These are phyloP conservation scores for Uria aalge DNA, from an alignment of 2,113 vertebrate species.

Conservation along the genomic window DNA sequence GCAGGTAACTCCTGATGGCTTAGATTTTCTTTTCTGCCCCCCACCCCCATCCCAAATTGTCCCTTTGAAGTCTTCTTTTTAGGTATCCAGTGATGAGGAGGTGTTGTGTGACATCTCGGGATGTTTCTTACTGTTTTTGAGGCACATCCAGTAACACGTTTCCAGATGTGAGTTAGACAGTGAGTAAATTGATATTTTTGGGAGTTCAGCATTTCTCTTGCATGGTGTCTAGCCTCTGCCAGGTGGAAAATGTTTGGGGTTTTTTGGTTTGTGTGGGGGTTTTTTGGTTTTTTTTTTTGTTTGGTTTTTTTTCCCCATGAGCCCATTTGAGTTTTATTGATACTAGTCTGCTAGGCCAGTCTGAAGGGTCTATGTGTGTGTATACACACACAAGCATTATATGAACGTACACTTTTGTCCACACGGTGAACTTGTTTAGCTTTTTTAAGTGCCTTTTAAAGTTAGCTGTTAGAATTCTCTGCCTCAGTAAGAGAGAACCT, in stretches of 20 bases:
- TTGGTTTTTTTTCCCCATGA: too few species aligned
- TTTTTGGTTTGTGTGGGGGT: not conserved
- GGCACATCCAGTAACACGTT: not conserved
- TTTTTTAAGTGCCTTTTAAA: not conserved
- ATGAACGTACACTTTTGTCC: not conserved
- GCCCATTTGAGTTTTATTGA: not conserved
- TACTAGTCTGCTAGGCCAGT: not conserved
- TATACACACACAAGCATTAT: too few species aligned
- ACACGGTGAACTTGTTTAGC: not conserved
- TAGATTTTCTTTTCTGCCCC: too few species aligned
- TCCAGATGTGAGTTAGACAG: not conserved
- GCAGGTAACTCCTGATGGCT: not conserved
- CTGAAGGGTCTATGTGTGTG: not conserved
- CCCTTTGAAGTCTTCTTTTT: not conserved
- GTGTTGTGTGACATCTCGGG: not conserved
- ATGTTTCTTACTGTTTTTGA: not conserved
- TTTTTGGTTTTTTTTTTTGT: not conserved
- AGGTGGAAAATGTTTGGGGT: not conserved
- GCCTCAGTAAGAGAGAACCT: accelerated
- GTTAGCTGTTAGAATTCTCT: not conserved
- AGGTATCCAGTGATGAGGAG: not conserved
- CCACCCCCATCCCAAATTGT: too few species aligned
- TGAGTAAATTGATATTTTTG: not conserved
- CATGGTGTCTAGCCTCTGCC: not conserved
- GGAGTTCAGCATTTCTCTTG: not conserved